Evolutionary conservation across 2,888 invertebrate genomes (phyloP).

Genomic region (Cyclophora albipunctata): DNA sequence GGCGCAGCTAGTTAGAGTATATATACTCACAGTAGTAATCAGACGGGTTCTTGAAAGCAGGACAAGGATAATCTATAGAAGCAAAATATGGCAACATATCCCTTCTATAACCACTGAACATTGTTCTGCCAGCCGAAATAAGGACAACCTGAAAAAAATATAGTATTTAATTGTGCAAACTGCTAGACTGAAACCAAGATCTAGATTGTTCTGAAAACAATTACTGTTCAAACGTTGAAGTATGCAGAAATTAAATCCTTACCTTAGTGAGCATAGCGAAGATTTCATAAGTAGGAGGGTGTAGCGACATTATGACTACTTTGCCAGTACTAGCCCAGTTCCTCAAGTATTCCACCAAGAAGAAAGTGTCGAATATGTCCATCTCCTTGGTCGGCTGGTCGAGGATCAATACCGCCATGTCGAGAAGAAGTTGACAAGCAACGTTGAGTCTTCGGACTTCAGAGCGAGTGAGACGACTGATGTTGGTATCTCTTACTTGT

Average conservation of each 20-base stretch:
- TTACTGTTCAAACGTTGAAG: too few species aligned
- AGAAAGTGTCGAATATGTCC: constrained; percentile 97
- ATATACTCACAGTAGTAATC: constrained; percentile 95
- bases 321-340: constrained; percentile 90
- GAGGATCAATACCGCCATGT: constrained; percentile 89
- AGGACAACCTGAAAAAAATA: constrained; percentile 77
- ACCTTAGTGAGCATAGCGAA: constrained; percentile 92
- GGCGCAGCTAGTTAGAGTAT: too few species aligned
- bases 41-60: constrained; percentile 96
- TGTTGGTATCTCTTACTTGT: constrained; percentile 90
- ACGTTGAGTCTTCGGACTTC: constrained; percentile 91
- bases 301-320: constrained; percentile 91
- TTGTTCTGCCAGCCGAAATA: constrained; percentile 91
- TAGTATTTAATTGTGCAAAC: too few species aligned
- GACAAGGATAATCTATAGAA: constrained; percentile 92
- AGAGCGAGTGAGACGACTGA: constrained; percentile 89
- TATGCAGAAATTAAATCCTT: constrained; percentile 1
- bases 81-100: constrained; percentile 96
- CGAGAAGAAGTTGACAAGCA: constrained; percentile 90
- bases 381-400: constrained; percentile 92
- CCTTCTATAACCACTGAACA: constrained; percentile 91
- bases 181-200: too few species aligned
- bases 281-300: constrained; percentile 96
- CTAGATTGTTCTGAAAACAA: too few species aligned
- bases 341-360: constrained; percentile 92